phyloP scores from a whole-genome alignment of 2,888 invertebrate species.

The Oscheius sp. region DNA sequence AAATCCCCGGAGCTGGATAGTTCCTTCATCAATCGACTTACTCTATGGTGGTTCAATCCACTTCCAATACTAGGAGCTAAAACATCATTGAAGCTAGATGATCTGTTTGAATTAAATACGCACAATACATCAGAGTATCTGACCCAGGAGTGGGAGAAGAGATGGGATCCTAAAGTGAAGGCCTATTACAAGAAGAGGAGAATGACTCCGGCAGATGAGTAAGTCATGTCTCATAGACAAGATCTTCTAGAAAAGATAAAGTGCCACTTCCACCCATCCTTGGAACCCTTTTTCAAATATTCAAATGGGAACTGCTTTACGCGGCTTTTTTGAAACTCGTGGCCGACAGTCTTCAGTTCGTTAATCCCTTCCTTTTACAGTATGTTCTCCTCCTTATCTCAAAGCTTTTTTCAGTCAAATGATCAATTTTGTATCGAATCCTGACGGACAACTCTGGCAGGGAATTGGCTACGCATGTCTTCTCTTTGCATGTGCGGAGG shows the following conservation, averaged over 20 bases:
- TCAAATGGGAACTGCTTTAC: constrained; percentile 85
- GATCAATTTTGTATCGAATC: constrained; percentile 70
- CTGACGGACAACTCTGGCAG: constrained; percentile 60
- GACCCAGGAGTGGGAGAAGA: constrained; percentile 52
- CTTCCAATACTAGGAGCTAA: constrained; percentile 56
- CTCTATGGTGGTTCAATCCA: constrained; percentile 64
- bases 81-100: constrained; percentile 42
- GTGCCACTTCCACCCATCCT: constrained; percentile 81
- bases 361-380: constrained; percentile 88
- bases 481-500: constrained; percentile 69
- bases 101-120: constrained; percentile 61
- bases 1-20: constrained; percentile 55
- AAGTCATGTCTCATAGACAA: neutral
- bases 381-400: constrained; percentile 72
- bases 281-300: constrained; percentile 84
- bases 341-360: constrained; percentile 79
- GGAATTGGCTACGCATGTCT: constrained; percentile 64
- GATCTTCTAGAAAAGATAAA: neutral
- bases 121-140: constrained; percentile 49
- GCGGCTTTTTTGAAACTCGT: constrained; percentile 76
- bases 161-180: constrained; percentile 55
- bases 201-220: neutral
- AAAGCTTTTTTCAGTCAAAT: constrained; percentile 69
- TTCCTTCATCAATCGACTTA: constrained; percentile 59
- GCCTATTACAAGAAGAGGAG: neutral